Conservation (phyloP, 2,113 vertebrate genomes). For the Thalassoma bifasciatum region DNA sequence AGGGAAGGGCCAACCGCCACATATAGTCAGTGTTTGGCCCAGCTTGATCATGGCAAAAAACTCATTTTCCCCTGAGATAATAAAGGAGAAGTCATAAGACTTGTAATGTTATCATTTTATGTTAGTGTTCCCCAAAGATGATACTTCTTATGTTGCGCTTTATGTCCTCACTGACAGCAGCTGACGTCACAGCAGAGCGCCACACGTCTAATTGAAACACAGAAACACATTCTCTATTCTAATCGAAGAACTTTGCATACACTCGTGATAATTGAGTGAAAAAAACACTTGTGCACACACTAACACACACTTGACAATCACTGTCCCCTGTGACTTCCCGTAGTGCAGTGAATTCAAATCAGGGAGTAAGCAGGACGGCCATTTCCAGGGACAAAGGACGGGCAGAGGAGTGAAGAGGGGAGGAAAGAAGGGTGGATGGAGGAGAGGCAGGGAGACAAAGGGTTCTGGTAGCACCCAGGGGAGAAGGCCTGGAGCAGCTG, state of each 20-base stretch:
- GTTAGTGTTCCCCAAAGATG: no score
- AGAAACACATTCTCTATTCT: slow-evolving; percentile 5
- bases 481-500: slow-evolving; percentile 94
- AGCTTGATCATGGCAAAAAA: no score
- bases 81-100: not conserved
- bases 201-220: not conserved
- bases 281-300: slow-evolving; percentile 64
- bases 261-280: slow-evolving; percentile 18
- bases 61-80: no score
- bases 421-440: slow-evolving; percentile 78
- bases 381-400: slow-evolving; percentile 86
- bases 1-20: no score
- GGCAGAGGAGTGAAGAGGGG: slow-evolving; percentile 88
- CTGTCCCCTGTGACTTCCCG: slow-evolving; percentile 74
- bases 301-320: slow-evolving; percentile 62
- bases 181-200: not conserved
- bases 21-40: no score
- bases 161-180: not conserved
- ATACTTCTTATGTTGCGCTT: not conserved
- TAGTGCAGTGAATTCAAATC: slow-evolving; percentile 84
- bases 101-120: no score
- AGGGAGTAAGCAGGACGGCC: slow-evolving; percentile 85
- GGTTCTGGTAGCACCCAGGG: slow-evolving; percentile 92
- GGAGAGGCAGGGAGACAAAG: slow-evolving; percentile 88
- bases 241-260: slow-evolving; percentile 15